Evolutionary conservation across 2,797 vertebrate genomes (phyloP).

Genomic region (Coccyzus lansbergi): DNA sequence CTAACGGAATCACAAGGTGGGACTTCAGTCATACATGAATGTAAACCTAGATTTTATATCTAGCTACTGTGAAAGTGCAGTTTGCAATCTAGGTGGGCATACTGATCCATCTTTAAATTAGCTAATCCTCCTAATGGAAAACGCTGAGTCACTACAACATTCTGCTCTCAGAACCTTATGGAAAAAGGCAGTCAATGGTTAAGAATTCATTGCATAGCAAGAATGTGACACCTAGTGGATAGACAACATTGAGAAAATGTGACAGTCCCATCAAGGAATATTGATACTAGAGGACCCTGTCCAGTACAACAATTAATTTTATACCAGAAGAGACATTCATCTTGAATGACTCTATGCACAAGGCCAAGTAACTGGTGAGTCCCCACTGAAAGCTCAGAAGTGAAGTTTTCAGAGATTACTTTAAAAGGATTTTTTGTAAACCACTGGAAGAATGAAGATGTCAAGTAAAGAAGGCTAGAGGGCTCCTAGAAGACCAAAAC

Average conservation of each 20-base stretch:
- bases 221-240: slow-evolving; percentile 67
- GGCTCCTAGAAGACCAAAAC: background rate
- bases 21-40: background rate
- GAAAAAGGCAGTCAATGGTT: background rate
- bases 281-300: background rate
- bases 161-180: background rate
- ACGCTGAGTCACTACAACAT: background rate
- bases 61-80: background rate
- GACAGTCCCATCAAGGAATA: background rate
- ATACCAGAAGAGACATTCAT: background rate
- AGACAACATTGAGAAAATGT: background rate
- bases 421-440: background rate
- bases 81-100: background rate
- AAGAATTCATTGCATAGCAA: slow-evolving; percentile 23
- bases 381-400: background rate
- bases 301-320: background rate
- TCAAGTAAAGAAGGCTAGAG: background rate
- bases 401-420: background rate
- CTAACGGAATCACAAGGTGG: background rate
- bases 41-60: background rate
- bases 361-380: background rate
- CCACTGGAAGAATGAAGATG: background rate
- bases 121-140: background rate
- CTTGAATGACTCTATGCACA: background rate
- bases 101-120: slow-evolving; percentile 3